Conservation (phyloP, 2,113 vertebrate species). For the Microcebus murinus region DNA sequence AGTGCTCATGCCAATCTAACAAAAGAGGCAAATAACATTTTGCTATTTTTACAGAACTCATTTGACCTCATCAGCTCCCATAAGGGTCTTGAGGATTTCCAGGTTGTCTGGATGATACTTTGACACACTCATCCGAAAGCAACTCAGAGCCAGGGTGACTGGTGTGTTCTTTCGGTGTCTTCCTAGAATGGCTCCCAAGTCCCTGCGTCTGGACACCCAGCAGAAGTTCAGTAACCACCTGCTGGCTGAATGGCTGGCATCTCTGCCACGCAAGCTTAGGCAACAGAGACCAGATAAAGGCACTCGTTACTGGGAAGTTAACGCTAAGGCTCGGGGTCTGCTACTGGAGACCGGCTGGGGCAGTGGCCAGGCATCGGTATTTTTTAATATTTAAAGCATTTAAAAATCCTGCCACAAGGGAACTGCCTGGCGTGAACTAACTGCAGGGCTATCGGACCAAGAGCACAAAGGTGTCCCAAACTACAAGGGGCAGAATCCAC, state of each 20-base stretch:
- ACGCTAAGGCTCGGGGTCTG: background rate
- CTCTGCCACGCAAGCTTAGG: background rate
- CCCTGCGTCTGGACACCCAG: background rate
- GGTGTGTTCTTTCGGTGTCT: background rate
- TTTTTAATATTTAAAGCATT: background rate
- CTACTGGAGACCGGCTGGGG: background rate
- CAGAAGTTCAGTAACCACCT: background rate
- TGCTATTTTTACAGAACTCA: background rate
- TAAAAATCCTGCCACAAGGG: background rate
- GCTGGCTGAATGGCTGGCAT: background rate
- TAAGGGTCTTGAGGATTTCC: background rate
- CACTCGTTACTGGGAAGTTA: background rate
- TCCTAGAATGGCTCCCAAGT: background rate
- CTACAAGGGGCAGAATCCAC: background rate
- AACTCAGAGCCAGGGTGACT: background rate
- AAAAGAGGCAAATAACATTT: background rate
- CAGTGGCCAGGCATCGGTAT: background rate
- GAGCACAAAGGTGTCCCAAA: background rate
- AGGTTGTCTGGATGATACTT: background rate
- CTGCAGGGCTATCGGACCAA: background rate
- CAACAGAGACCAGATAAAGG: background rate
- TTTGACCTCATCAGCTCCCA: background rate
- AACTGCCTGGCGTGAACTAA: background rate
- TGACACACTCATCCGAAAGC: background rate
- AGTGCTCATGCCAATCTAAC: background rate